A percentile compares a stretch with the other conserved stretches of the same genome.
These are phyloP conservation scores for Plagiodera versicolora DNA, from an alignment of 2,888 invertebrate species.

Conservation along the genomic window DNA sequence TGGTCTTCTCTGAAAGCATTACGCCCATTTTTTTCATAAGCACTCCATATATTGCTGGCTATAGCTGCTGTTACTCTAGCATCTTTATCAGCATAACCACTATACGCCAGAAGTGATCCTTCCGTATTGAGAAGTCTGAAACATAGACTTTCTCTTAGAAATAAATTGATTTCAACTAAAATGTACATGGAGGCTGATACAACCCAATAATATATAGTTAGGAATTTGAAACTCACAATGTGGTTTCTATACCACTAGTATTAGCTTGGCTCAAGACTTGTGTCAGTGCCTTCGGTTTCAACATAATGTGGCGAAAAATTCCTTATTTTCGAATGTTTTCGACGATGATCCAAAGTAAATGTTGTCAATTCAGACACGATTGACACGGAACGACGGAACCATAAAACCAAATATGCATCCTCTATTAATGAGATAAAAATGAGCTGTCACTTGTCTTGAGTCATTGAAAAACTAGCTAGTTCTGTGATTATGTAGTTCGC, in stretches of 20 bases:
- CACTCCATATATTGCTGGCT: conserved; percentile 93
- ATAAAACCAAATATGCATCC: too few relatives aligned
- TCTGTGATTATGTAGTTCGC: too few relatives aligned
- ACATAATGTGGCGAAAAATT: conserved; percentile 60
- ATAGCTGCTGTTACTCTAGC: conserved; percentile 94
- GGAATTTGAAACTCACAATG: conserved; percentile 69
- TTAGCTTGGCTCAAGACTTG: conserved; percentile 95
- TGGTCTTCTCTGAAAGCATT: conserved; percentile 90
- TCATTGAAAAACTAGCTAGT: too few relatives aligned
- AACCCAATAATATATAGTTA: too few relatives aligned
- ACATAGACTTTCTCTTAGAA: conserved; percentile 31
- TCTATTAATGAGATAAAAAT: too few relatives aligned
- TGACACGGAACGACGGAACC: too few relatives aligned
- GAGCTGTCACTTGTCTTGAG: too few relatives aligned
- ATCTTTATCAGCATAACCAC: conserved; percentile 92
- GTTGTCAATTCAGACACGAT: too few relatives aligned
- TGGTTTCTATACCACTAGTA: conserved; percentile 92
- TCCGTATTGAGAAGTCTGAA: conserved; percentile 87
- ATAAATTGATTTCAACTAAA: not conserved
- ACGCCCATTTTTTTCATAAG: conserved; percentile 89
- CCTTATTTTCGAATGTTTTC: too few relatives aligned
- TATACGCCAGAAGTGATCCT: conserved; percentile 90
- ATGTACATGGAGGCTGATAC: too few relatives aligned
- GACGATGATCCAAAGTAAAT: too few relatives aligned
- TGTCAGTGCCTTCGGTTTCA: conserved; percentile 91